Percentiles rank a stretch among this genome's conserved stretches.
These are phyloP conservation scores for Pheosia tremula DNA, from an alignment of 2,888 invertebrate genomes.

Conservation along the genomic window DNA sequence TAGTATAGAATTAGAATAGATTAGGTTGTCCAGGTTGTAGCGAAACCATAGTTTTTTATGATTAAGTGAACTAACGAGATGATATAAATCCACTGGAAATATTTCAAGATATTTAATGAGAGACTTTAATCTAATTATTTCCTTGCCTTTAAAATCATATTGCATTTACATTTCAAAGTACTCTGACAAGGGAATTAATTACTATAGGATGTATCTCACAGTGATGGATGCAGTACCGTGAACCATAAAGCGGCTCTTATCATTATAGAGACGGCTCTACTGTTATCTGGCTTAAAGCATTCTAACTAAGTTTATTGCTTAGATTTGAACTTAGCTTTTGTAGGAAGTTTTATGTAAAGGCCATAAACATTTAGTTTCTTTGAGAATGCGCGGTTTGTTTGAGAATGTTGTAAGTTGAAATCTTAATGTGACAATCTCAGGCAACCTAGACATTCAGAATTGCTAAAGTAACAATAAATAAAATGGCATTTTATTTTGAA, in stretches of 20 bases:
- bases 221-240: conserved; percentile 24
- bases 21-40: too few relatives aligned
- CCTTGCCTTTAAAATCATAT: neutral
- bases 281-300: conserved; percentile 33
- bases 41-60: too few relatives aligned
- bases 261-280: conserved; percentile 26
- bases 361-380: conserved; percentile 35
- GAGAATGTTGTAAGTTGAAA: too few relatives aligned
- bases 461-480: too few relatives aligned
- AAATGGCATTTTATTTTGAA: too few relatives aligned
- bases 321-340: conserved; percentile 32
- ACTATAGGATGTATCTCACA: conserved; percentile 28
- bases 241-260: conserved; percentile 36
- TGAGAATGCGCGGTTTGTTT: conserved; percentile 14
- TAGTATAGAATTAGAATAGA: too few relatives aligned
- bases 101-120: neutral
- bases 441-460: too few relatives aligned
- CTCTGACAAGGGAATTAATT: conserved; percentile 19
- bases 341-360: conserved; percentile 37
- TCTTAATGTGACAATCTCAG: too few relatives aligned
- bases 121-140: conserved; percentile 1
- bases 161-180: conserved; percentile 14
- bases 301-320: conserved; percentile 31
- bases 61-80: neutral
- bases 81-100: neutral